Conservation (phyloP, 2,888 invertebrate species). For the Brachyptera putata region DNA sequence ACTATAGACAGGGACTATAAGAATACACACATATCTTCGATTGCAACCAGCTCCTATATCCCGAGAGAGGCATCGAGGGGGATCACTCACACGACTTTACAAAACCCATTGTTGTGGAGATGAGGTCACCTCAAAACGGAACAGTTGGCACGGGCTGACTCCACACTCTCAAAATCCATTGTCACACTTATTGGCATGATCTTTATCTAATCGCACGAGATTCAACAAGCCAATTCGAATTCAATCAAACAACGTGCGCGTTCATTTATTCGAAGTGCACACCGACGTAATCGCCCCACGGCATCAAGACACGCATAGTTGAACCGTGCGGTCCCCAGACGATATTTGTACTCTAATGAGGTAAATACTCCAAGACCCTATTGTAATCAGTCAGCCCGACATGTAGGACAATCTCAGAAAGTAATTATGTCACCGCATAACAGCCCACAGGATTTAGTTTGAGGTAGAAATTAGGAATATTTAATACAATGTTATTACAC, state of each 20-base stretch:
- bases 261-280: not conserved
- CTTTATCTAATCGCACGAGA: conserved; percentile 5
- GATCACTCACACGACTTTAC: not conserved
- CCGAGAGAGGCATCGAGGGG: not conserved
- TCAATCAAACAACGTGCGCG: conserved; percentile 7
- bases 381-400: too few species aligned
- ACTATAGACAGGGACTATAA: not conserved
- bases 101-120: conserved; percentile 14
- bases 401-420: too few species aligned
- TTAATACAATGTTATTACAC: too few species aligned
- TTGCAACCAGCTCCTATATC: conserved; percentile 13
- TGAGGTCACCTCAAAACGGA: conserved; percentile 4
- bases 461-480: too few species aligned
- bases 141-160: not conserved
- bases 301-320: not conserved
- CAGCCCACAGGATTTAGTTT: too few species aligned
- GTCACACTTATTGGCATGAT: not conserved
- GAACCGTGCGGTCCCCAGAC: not conserved
- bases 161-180: not conserved
- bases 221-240: not conserved
- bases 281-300: not conserved
- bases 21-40: not conserved
- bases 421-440: too few species aligned
- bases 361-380: not conserved
- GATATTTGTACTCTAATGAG: not conserved